A percentile compares a stretch with the other conserved stretches of the same genome.
Conservation (phyloP, 1,140 invertebrate species). For the Achatina immaculata region DNA sequence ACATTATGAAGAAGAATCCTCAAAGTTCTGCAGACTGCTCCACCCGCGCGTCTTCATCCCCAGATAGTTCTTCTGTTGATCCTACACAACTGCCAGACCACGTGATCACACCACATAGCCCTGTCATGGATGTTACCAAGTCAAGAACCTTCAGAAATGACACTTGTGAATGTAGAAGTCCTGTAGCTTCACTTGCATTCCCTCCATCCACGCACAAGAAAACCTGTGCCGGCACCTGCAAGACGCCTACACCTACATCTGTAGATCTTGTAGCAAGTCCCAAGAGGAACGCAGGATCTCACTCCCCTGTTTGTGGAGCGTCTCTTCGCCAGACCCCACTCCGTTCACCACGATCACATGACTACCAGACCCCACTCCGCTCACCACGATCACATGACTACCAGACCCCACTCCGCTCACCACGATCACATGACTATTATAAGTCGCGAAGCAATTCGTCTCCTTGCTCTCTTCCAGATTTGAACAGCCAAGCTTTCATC, state of each 20-base stretch:
- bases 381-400: not conserved
- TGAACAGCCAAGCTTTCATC: slow-evolving; percentile 8
- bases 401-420: not conserved
- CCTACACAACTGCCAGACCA: not conserved
- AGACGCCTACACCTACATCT: not conserved
- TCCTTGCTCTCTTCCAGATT: not conserved
- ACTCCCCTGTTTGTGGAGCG: not conserved
- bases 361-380: not conserved
- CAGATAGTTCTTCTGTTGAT: no score
- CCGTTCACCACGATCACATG: slow-evolving; percentile 1
- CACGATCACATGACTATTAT: not conserved
- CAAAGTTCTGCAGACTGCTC: not conserved
- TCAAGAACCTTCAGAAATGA: not conserved
- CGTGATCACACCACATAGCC: not conserved
- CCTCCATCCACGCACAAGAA: not conserved
- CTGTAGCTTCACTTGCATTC: not conserved
- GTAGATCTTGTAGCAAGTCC: not conserved
- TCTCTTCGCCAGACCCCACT: not conserved
- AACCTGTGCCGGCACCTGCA: not conserved
- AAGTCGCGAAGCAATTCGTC: not conserved
- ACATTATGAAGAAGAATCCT: slow-evolving; percentile 10
- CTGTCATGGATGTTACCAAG: not conserved
- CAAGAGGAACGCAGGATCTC: not conserved
- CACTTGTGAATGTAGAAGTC: not conserved
- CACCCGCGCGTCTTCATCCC: not conserved